These are phyloP conservation scores for Phylloscopus trochilus DNA, from an alignment of 2,113 vertebrate genomes.

Conservation along the genomic window DNA sequence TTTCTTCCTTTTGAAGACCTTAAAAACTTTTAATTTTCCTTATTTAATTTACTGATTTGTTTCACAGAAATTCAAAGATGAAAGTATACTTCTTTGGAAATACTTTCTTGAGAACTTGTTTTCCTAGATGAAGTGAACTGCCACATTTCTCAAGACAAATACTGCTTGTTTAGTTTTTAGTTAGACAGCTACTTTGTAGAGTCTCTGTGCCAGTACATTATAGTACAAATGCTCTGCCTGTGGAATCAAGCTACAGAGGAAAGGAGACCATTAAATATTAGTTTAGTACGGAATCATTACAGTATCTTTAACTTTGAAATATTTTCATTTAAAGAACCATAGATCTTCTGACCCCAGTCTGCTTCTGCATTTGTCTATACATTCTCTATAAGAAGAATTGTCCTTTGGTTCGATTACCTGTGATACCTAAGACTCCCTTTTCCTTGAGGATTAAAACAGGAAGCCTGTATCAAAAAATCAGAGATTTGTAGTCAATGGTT, in stretches of 20 bases:
- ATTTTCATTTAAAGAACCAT: neutral
- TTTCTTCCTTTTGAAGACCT: neutral
- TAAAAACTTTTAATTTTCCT: neutral
- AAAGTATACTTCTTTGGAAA: neutral
- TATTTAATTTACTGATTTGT: neutral
- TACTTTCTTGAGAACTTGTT: neutral
- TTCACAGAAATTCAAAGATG: neutral
- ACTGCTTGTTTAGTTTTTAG: neutral
- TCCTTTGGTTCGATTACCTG: fast-evolving
- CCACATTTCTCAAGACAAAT: neutral
- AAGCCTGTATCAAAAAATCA: neutral
- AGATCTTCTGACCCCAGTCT: neutral
- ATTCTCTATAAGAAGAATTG: neutral
- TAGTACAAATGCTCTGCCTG: neutral
- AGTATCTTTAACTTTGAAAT: neutral
- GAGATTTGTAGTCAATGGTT: neutral
- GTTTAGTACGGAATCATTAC: neutral
- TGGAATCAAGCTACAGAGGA: neutral
- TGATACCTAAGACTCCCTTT: fast-evolving
- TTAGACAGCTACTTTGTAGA: neutral
- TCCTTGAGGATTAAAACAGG: neutral
- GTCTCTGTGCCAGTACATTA: neutral
- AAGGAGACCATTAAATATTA: neutral
- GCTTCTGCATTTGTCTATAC: neutral
- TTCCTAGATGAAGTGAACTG: neutral